Percentiles rank a stretch among this genome's conserved stretches.
phyloP scores from a whole-genome alignment of 2,888 invertebrate genomes.

The Chamaedrilus cognettii region DNA sequence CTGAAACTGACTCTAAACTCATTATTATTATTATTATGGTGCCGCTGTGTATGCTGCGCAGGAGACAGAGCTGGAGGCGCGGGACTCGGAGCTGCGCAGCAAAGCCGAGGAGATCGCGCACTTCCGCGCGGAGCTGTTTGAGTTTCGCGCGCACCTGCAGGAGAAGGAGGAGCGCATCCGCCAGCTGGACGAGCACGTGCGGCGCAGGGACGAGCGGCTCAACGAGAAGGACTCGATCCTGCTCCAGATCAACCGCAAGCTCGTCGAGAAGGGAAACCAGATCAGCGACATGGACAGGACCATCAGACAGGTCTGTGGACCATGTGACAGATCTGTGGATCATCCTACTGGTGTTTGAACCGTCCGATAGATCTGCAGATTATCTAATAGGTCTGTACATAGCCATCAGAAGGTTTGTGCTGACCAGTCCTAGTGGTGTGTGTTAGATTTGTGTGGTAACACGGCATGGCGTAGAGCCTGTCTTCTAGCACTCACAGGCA shows the following conservation, averaged over 20 bases:
- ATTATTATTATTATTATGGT: too few relatives aligned
- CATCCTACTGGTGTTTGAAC: too few relatives aligned
- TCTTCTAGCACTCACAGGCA: too few relatives aligned
- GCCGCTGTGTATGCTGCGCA: not conserved
- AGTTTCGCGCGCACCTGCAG: constrained; percentile 31
- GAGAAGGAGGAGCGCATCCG: constrained; percentile 46
- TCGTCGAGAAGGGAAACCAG: constrained; percentile 45
- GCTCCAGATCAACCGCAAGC: constrained; percentile 42
- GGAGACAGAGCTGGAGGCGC: constrained; percentile 12
- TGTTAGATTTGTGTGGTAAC: too few relatives aligned
- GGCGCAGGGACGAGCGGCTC: constrained; percentile 49
- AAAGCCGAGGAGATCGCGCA: constrained; percentile 41
- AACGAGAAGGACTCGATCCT: constrained; percentile 54
- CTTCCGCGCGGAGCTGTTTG: constrained; percentile 12
- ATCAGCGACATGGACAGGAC: constrained; percentile 46
- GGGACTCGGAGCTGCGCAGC: constrained; percentile 40
- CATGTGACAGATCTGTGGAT: too few relatives aligned
- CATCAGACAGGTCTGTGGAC: constrained; percentile 36
- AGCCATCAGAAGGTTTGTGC: too few relatives aligned
- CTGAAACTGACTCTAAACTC: too few relatives aligned
- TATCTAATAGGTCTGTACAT: too few relatives aligned
- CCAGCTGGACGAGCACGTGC: constrained; percentile 44
- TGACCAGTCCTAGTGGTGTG: too few relatives aligned
- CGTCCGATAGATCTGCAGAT: too few relatives aligned
- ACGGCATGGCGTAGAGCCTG: too few relatives aligned